Conservation (phyloP, 2,888 invertebrate species). For the Caenorhabditis angaria region DNA sequence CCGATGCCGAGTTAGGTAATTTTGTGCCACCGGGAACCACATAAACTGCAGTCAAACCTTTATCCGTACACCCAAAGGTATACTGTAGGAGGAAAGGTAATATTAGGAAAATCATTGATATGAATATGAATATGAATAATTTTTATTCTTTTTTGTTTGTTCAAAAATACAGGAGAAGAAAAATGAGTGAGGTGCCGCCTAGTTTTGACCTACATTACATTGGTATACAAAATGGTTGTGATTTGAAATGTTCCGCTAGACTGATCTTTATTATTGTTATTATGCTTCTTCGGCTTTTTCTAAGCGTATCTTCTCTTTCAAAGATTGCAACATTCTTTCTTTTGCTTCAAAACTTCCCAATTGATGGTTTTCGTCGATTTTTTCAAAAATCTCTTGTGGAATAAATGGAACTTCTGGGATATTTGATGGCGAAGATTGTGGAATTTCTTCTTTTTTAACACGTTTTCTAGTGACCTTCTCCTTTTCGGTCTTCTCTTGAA, state of each 20-base stretch:
- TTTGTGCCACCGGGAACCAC: conserved; percentile 26
- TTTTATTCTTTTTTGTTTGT: background rate
- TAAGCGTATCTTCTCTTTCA: conserved; percentile 43
- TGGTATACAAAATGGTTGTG: background rate
- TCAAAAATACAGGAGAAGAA: conserved; percentile 5
- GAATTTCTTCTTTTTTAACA: background rate
- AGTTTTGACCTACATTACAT: conserved; percentile 17
- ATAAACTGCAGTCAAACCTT: conserved; percentile 23
- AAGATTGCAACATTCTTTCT: conserved; percentile 51
- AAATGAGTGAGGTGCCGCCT: conserved; percentile 3
- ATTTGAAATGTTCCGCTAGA: background rate
- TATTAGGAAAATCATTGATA: background rate
- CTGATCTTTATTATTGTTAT: conserved; percentile 1
- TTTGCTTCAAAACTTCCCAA: conserved; percentile 52
- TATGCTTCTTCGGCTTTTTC: background rate
- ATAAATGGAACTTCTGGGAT: conserved; percentile 43
- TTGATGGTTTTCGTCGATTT: conserved; percentile 18
- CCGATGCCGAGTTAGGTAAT: conserved; percentile 16
- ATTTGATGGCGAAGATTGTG: background rate
- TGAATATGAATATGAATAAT: too few species aligned
- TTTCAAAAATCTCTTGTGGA: conserved; percentile 38
- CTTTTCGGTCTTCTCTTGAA: conserved; percentile 5
- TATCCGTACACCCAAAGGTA: conserved; percentile 17
- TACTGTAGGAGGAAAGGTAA: background rate
- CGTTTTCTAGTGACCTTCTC: conserved; percentile 17